Evolutionary conservation across 2,797 vertebrate species (phyloP).

Genomic region (Cynodonichthys magdalenae): DNA sequence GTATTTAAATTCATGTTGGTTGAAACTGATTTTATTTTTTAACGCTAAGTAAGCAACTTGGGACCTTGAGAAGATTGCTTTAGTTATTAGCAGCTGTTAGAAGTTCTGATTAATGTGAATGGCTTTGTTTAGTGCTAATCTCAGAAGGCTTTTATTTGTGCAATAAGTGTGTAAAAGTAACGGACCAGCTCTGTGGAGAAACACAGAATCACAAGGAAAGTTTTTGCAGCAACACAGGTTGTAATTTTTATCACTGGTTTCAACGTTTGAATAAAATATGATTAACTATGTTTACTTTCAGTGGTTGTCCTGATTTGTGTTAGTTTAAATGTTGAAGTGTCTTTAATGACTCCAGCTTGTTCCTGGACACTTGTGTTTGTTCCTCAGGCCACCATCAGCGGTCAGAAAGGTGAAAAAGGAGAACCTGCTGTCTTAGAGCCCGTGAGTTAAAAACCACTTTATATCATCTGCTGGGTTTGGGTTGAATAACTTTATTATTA

Average conservation of each 20-base stretch:
- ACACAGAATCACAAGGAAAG: constrained; percentile 21
- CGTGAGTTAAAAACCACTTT: constrained; percentile 77
- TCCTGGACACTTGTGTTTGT: constrained; percentile 89
- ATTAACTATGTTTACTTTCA: constrained; percentile 1
- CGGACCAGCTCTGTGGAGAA: constrained; percentile 34
- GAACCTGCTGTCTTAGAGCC: constrained; percentile 90
- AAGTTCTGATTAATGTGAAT: constrained; percentile 28
- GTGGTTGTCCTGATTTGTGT: background rate
- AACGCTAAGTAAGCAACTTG: constrained; percentile 19
- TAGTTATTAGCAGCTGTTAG: constrained; percentile 16
- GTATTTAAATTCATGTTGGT: constrained; percentile 39
- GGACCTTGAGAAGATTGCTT: constrained; percentile 11
- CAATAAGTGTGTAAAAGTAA: background rate
- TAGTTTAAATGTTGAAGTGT: constrained; percentile 3
- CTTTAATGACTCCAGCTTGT: constrained; percentile 74
- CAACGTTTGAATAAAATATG: background rate
- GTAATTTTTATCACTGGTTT: constrained; percentile 5
- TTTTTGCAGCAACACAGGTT: constrained; percentile 28
- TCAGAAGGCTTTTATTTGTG: constrained; percentile 10
- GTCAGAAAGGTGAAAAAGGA: constrained; percentile 91
- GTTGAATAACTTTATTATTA: too few relatives aligned
- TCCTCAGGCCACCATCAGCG: constrained; percentile 85
- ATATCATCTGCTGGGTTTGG: background rate
- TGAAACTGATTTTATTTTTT: constrained; percentile 62
- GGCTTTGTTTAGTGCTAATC: constrained; percentile 35